These are phyloP conservation scores for Sarcophaga bullata DNA, from an alignment of 1,140 invertebrate genomes.

Conservation along the genomic window DNA sequence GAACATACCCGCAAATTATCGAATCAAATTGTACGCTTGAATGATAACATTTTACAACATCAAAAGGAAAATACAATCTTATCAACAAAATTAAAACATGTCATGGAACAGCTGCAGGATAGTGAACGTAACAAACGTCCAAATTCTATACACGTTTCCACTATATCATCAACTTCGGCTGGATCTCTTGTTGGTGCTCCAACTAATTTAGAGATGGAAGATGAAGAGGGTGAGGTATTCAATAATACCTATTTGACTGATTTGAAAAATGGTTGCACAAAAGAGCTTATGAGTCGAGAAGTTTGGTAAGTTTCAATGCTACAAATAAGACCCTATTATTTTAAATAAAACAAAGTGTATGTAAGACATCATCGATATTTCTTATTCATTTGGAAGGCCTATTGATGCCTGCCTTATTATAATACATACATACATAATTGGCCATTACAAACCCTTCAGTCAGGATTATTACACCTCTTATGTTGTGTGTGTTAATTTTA, in stretches of 20 bases:
- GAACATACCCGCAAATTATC: slow-evolving; percentile 59
- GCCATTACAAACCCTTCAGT: no score
- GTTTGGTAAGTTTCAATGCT: slow-evolving; percentile 46
- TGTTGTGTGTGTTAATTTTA: no score
- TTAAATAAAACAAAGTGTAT: no score
- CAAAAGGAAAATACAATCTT: slow-evolving; percentile 58
- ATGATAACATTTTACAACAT: slow-evolving; percentile 59
- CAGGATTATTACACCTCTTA: no score
- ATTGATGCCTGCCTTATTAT: no score
- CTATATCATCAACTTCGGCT: slow-evolving; percentile 29
- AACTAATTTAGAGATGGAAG: slow-evolving; percentile 76
- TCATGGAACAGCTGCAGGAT: slow-evolving; percentile 38
- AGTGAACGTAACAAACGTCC: slow-evolving; percentile 41
- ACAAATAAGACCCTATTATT: not conserved
- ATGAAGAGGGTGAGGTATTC: slow-evolving; percentile 85
- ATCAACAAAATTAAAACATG: slow-evolving; percentile 56
- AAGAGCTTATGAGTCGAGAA: slow-evolving; percentile 47
- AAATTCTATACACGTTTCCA: slow-evolving; percentile 32
- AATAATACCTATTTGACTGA: slow-evolving; percentile 79
- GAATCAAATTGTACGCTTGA: slow-evolving; percentile 58
- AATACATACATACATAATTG: no score
- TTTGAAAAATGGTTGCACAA: slow-evolving; percentile 67
- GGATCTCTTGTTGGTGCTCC: not conserved
- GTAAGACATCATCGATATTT: no score
- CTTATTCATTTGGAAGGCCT: no score